Evolutionary conservation across 2,113 vertebrate species (phyloP).

Genomic region (Rana temporaria): DNA sequence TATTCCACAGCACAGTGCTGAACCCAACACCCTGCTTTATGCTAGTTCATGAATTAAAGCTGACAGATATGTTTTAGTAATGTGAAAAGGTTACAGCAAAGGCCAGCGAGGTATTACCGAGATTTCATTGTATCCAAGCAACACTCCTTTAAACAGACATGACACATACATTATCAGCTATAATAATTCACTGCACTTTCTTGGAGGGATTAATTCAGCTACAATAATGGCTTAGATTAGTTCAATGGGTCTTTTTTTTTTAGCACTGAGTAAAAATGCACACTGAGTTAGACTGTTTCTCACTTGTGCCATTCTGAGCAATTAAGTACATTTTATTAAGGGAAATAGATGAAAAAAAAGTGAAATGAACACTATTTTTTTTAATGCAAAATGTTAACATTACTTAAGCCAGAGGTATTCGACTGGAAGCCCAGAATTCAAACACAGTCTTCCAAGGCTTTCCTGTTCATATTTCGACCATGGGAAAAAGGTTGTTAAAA

Average conservation of each 20-base stretch:
- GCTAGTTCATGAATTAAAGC: constrained; percentile 31
- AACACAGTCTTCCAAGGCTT: too few species aligned
- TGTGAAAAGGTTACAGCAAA: constrained; percentile 35
- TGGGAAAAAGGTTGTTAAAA: too few species aligned
- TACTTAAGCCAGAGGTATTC: too few species aligned
- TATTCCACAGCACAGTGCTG: background rate
- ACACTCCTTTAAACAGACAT: constrained; percentile 28
- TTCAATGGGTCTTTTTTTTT: background rate
- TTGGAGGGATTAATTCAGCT: background rate
- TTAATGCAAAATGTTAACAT: too few species aligned
- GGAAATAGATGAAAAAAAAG: too few species aligned
- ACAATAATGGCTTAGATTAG: background rate
- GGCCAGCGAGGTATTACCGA: constrained; percentile 36
- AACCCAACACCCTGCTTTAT: constrained; percentile 10
- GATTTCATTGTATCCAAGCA: constrained; percentile 30
- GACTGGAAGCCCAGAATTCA: too few species aligned
- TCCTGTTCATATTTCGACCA: too few species aligned
- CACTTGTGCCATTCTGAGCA: background rate
- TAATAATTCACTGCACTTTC: background rate
- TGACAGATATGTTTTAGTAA: constrained; percentile 43
- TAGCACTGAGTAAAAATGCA: background rate
- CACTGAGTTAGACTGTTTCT: background rate
- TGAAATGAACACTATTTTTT: too few species aligned
- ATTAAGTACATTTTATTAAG: too few species aligned
- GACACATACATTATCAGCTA: background rate